Evolutionary conservation across 2,797 vertebrate genomes (phyloP).

Genomic region (Allobates femoralis): DNA sequence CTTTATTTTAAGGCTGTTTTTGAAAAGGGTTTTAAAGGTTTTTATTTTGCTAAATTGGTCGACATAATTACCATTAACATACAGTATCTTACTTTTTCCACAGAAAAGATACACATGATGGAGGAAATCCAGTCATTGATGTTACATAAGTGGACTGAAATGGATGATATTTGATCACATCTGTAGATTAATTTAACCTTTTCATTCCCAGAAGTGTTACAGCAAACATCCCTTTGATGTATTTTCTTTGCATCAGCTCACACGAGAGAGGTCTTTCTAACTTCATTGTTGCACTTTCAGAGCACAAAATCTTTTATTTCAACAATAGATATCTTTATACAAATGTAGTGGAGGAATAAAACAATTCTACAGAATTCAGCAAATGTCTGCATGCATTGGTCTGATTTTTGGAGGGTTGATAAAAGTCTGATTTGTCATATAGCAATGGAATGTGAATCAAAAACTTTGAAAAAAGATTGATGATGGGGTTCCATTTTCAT

Average conservation of each 20-base stretch:
- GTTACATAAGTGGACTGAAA: slow-evolving; percentile 61
- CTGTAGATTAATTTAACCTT: slow-evolving; percentile 24
- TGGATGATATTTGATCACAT: slow-evolving; percentile 55
- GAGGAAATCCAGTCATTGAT: slow-evolving; percentile 50
- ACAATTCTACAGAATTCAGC: slow-evolving; percentile 69
- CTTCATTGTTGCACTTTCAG: slow-evolving; percentile 73
- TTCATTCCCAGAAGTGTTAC: slow-evolving; percentile 26
- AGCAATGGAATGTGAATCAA: slow-evolving; percentile 69
- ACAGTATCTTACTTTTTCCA: slow-evolving; percentile 65
- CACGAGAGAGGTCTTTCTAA: background rate
- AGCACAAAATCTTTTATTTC: slow-evolving; percentile 84
- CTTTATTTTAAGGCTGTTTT: slow-evolving; percentile 50
- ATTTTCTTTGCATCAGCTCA: background rate
- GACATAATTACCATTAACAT: slow-evolving; percentile 59
- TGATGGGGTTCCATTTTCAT: slow-evolving; percentile 70
- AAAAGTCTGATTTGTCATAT: slow-evolving; percentile 68
- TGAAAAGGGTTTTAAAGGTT: slow-evolving; percentile 64
- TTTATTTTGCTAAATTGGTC: slow-evolving; percentile 64
- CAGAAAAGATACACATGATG: slow-evolving; percentile 62
- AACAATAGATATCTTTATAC: slow-evolving; percentile 77
- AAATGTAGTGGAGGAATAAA: slow-evolving; percentile 73
- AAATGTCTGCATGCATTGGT: slow-evolving; percentile 75
- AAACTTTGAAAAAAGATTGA: slow-evolving; percentile 71
- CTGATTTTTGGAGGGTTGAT: slow-evolving; percentile 62
- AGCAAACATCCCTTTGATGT: slow-evolving; percentile 21